Evolutionary conservation across 2,113 vertebrate species (phyloP).

Genomic region (Dicerorhinus sumatrensis): DNA sequence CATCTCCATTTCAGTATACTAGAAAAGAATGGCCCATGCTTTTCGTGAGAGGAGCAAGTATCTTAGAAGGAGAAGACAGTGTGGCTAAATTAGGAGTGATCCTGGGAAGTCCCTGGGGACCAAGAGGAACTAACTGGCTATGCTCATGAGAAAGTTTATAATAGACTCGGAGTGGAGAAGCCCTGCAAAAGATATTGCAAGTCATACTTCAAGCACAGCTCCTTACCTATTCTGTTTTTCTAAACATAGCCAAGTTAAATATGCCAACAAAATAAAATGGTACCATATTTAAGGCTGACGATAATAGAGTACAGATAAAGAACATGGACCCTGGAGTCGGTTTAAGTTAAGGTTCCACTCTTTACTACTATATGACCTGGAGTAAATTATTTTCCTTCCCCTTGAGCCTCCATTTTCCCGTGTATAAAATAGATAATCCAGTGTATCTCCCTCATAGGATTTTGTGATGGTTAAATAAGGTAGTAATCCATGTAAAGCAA

Average conservation of each 20-base stretch:
- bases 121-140: slow-evolving; percentile 20
- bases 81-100: not conserved
- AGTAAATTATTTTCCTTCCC: not conserved
- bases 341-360: not conserved
- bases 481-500: not conserved
- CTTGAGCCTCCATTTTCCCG: not conserved
- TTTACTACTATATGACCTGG: not conserved
- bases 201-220: not conserved
- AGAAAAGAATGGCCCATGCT: not conserved
- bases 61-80: not conserved
- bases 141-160: not conserved
- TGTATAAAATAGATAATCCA: not conserved
- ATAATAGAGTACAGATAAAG: not conserved
- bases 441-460: not conserved
- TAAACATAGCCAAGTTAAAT: slow-evolving; percentile 6
- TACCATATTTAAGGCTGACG: not conserved
- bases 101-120: not conserved
- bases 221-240: not conserved
- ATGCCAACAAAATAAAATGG: not conserved
- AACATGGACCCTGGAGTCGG: not conserved
- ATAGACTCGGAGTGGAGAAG: not conserved
- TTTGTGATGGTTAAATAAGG: not conserved
- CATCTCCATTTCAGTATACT: not conserved
- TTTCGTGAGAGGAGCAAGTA: slow-evolving; percentile 19
- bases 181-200: not conserved